These are phyloP conservation scores for Andrena haemorrhoa DNA, from an alignment of 2,888 invertebrate genomes.

Conservation along the genomic window DNA sequence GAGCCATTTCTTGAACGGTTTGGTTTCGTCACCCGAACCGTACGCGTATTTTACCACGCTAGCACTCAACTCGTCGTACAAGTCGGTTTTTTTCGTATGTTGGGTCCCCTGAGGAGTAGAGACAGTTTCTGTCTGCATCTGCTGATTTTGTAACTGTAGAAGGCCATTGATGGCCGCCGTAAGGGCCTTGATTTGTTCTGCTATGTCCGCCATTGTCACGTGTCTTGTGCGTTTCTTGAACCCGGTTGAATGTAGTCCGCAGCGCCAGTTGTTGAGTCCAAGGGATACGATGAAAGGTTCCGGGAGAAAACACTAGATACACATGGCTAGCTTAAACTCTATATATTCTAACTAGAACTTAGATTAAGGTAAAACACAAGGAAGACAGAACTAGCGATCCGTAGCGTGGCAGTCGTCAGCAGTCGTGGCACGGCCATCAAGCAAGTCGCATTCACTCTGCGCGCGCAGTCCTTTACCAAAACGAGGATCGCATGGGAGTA, in stretches of 20 bases:
- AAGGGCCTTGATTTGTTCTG: constrained; percentile 3
- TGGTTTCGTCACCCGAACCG: background rate
- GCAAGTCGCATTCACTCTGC: too few relatives aligned
- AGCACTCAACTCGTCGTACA: background rate
- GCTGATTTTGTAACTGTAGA: background rate
- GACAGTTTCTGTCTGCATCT: background rate
- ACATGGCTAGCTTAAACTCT: too few relatives aligned
- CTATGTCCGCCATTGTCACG: background rate
- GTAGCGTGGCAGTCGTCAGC: too few relatives aligned
- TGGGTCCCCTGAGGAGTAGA: background rate
- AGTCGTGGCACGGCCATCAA: too few relatives aligned
- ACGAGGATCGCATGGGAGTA: too few relatives aligned
- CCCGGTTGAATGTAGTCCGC: background rate
- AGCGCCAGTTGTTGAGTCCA: constrained; percentile 3
- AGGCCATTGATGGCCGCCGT: background rate
- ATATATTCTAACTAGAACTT: too few relatives aligned
- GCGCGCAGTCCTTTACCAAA: too few relatives aligned
- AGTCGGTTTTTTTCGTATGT: background rate
- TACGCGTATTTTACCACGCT: background rate
- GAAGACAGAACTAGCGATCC: too few relatives aligned
- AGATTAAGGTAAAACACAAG: too few relatives aligned
- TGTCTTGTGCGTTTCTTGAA: background rate
- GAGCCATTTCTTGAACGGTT: background rate
- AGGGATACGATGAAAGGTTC: too few relatives aligned
- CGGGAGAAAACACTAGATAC: too few relatives aligned